Percentiles rank a stretch among this genome's conserved stretches.
These are phyloP conservation scores for Euwallacea fornicatus DNA, from an alignment of 1,140 invertebrate genomes.

Conservation along the genomic window DNA sequence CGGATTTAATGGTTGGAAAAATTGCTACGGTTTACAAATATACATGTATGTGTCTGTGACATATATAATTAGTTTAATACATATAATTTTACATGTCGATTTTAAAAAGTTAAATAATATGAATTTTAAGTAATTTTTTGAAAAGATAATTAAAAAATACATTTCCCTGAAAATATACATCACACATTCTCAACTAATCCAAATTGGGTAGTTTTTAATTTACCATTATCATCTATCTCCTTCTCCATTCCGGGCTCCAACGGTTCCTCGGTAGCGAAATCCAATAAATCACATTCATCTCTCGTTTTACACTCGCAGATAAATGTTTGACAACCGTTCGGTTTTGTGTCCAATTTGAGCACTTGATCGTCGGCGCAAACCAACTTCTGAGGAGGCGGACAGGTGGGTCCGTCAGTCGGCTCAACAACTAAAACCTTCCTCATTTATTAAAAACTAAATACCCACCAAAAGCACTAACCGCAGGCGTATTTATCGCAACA, in stretches of 20 bases:
- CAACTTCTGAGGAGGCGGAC: slow-evolving; percentile 65
- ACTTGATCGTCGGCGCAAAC: slow-evolving; percentile 70
- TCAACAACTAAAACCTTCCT: slow-evolving; percentile 55
- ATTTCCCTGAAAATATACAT: too few species aligned
- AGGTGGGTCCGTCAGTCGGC: slow-evolving; percentile 56
- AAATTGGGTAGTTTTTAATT: neutral
- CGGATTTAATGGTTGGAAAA: too few species aligned
- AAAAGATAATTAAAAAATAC: neutral
- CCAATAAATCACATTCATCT: slow-evolving; percentile 64
- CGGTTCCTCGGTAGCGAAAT: slow-evolving; percentile 52
- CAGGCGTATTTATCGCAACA: slow-evolving; percentile 74
- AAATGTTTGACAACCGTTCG: slow-evolving; percentile 66
- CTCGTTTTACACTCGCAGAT: slow-evolving; percentile 72
- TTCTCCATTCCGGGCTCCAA: slow-evolving; percentile 59
- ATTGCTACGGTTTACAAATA: too few species aligned
- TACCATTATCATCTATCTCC: slow-evolving; percentile 42
- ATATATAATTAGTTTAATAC: too few species aligned
- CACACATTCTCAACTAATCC: neutral
- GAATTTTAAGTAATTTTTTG: neutral
- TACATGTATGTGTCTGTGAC: too few species aligned
- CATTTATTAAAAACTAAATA: neutral
- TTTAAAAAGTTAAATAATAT: too few species aligned
- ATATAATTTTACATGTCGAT: too few species aligned
- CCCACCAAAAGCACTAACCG: slow-evolving; percentile 52
- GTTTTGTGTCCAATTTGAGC: slow-evolving; percentile 63